Percentiles rank a stretch among this genome's conserved stretches.
phyloP scores from a whole-genome alignment of 2,797 vertebrate genomes.

The Rhabdomys pumilio region DNA sequence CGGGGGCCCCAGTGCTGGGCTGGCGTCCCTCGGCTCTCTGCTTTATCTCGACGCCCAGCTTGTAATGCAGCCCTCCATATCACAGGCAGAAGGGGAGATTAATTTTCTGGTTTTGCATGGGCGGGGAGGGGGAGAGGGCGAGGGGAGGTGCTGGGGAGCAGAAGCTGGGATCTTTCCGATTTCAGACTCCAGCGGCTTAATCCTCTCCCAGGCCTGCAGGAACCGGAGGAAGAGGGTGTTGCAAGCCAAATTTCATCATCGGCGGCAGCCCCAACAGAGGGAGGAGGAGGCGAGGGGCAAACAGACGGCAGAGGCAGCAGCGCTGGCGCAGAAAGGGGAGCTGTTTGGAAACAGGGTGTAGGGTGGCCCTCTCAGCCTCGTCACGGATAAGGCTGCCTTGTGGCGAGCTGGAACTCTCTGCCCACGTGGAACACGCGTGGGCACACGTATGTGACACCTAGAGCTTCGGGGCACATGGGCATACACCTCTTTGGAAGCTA shows the following conservation, averaged over 20 bases:
- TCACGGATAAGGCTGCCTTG: background rate
- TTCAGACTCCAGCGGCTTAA: conserved; percentile 89
- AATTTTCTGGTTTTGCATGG: conserved; percentile 92
- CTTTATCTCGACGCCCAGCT: conserved; percentile 92
- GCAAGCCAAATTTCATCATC: conserved; percentile 84
- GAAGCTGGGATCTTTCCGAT: conserved; percentile 83
- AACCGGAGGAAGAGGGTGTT: conserved; percentile 82
- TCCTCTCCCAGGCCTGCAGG: conserved; percentile 82
- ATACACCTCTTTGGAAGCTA: background rate
- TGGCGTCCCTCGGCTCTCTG: conserved; percentile 83
- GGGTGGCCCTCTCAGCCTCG: conserved; percentile 62
- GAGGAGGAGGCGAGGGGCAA: conserved; percentile 77
- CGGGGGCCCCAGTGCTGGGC: conserved; percentile 84
- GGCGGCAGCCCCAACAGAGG: conserved; percentile 81
- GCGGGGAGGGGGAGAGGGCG: conserved; percentile 85
- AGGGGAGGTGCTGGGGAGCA: conserved; percentile 78
- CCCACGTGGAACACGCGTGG: background rate
- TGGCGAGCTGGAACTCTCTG: background rate
- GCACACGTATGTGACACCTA: background rate
- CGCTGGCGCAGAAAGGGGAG: conserved; percentile 63
- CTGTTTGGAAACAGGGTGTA: conserved; percentile 81
- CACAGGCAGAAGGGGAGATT: conserved; percentile 91
- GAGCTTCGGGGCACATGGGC: background rate
- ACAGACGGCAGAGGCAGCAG: conserved; percentile 71
- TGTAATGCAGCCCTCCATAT: conserved; percentile 92